phyloP scores from a whole-genome alignment of 2,113 vertebrate species.

The Gallinago undulata region DNA sequence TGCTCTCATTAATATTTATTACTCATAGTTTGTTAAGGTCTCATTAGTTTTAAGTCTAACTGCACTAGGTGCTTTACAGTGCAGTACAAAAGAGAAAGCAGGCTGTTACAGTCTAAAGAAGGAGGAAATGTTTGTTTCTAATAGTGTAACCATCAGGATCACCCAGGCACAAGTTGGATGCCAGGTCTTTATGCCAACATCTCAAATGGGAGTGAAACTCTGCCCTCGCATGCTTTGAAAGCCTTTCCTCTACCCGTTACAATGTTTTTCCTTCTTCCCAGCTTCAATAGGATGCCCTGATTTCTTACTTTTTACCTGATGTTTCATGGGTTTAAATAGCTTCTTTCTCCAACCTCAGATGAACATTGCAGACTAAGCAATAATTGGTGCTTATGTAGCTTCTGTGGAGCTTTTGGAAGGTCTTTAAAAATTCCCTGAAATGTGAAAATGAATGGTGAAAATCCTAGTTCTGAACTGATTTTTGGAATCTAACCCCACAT shows the following conservation, averaged over 20 bases:
- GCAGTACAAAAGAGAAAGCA: not conserved
- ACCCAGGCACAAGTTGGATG: not conserved
- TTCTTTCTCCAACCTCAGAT: not conserved
- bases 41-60: fast-evolving
- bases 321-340: not conserved
- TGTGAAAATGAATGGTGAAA: not conserved
- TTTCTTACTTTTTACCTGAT: not conserved
- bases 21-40: not conserved
- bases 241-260: not conserved
- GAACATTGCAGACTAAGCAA: not conserved
- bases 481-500: fast-evolving
- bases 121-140: not conserved
- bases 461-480: not conserved
- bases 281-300: not conserved
- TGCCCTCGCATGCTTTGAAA: not conserved
- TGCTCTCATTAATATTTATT: not conserved
- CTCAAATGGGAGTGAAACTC: not conserved
- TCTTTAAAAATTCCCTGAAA: not conserved
- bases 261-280: not conserved
- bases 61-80: not conserved
- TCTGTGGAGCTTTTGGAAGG: not conserved
- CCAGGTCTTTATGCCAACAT: fast-evolving
- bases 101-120: no score
- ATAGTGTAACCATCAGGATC: not conserved
- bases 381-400: not conserved